Conservation (phyloP, 2,888 invertebrate species). For the Dicycla oo region DNA sequence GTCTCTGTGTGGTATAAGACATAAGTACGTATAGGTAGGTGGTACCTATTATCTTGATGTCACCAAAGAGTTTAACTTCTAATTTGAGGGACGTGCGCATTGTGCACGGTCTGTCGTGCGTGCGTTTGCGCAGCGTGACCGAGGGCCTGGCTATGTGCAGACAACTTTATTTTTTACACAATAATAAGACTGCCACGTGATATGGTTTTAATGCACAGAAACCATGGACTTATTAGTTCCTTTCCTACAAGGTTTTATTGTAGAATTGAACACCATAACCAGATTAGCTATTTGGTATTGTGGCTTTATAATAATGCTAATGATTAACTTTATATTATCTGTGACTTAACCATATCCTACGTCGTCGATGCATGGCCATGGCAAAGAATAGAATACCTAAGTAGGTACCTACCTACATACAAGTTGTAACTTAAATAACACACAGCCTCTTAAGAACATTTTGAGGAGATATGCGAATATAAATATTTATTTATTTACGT, state of each 20-base stretch:
- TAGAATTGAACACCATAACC: background rate
- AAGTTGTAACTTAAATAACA: too few species aligned
- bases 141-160: constrained; percentile 53
- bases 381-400: background rate
- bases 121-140: constrained; percentile 72
- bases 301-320: background rate
- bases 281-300: background rate
- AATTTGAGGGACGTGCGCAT: constrained; percentile 69
- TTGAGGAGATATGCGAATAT: too few species aligned
- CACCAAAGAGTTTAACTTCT: constrained; percentile 60
- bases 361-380: background rate
- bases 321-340: background rate
- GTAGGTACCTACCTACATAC: too few species aligned
- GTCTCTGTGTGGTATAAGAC: background rate
- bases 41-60: constrained; percentile 63
- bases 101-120: constrained; percentile 74
- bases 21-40: too few species aligned
- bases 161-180: constrained; percentile 52
- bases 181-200: constrained; percentile 26
- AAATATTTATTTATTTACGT: too few species aligned
- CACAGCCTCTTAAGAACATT: too few species aligned
- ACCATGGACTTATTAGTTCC: constrained; percentile 23
- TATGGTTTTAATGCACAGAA: constrained; percentile 20
- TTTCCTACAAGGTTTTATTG: background rate
- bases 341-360: too few species aligned